These are phyloP conservation scores for Rafetus swinhoei DNA, from an alignment of 2,113 vertebrate genomes.

Conservation along the genomic window DNA sequence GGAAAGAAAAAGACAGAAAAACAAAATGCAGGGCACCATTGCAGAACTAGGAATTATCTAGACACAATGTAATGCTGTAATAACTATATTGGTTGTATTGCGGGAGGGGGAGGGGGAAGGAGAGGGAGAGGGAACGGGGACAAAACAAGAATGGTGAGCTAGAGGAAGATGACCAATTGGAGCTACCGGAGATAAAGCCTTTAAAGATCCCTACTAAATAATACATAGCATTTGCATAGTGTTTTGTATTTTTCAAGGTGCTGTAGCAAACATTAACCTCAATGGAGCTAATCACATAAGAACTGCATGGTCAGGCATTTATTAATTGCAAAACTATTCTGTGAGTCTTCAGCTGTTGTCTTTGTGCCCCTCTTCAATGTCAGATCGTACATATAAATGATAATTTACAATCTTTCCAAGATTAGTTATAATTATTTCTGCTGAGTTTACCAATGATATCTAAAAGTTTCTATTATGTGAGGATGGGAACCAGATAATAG, in stretches of 20 bases:
- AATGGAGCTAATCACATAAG: neutral
- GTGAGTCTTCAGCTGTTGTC: neutral
- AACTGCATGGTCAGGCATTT: neutral
- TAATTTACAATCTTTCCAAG: conserved; percentile 11
- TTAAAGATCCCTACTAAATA: neutral
- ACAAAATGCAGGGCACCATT: neutral
- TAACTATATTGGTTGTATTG: neutral
- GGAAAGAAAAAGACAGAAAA: neutral
- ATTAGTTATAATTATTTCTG: neutral
- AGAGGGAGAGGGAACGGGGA: neutral
- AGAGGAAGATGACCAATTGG: neutral
- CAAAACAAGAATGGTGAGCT: neutral
- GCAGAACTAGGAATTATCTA: neutral
- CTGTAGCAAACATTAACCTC: neutral
- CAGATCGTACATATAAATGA: neutral
- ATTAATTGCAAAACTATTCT: neutral
- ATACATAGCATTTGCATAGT: neutral
- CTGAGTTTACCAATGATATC: neutral
- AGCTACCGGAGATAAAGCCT: neutral
- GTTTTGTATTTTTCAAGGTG: neutral
- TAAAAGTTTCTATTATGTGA: neutral
- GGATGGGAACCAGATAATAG: neutral
- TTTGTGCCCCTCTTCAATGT: neutral
- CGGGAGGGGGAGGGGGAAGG: neutral
- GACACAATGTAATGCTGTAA: neutral